Evolutionary conservation across 1,140 invertebrate species (phyloP), one percentile per base, ranked within the genome.

Genomic region (Drosophila obscura): DNA sequence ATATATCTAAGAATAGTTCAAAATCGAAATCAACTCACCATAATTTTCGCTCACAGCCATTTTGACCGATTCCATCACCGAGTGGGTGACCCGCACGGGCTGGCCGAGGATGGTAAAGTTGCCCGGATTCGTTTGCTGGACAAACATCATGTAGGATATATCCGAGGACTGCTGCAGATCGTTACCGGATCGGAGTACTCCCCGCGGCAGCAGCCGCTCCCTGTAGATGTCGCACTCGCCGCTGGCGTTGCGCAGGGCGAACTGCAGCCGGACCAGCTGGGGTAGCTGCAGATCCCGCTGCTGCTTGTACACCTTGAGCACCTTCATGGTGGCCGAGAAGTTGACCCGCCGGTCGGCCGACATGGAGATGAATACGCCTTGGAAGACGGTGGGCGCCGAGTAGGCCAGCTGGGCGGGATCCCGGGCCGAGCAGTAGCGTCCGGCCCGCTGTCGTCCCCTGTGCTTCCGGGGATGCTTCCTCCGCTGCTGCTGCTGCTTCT

Each of bases 271-370:
- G 5, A 92, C 74, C 13, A 85, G 71, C 31, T 75, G 72, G 35
- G 94, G 91, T 58, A 94, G 91, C 63, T 92, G 91, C 51, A 93
- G 93, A 15, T 93, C 92, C 46, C 92, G 80, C 71, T 94, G 93
- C 77, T 94, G 94, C 84, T 95, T 95, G 84, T 94, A 94, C 53
- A 95, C 93, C 35, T 93, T 92, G 72, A 93, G 93, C 51, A 95
- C 94, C 80, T 94, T 94, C 91, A 95, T 95, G 13, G 94, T 95
- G 62, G 94, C 94, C 48, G 94, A 94, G 91, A 95, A 95, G 77
- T 93, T 94, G 31, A 93, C 91, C 31, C 93, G 93, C 19, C 93
- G 92, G 59, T 93, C 90, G 26, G 93, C 92, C 52, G 94, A 94
- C 93, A 94, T 93, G 35, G 94, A 95, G 15, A 94, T 93, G 16